These are phyloP conservation scores for Phalacrocorax carbo DNA, from an alignment of 2,113 vertebrate species.

Conservation along the genomic window DNA sequence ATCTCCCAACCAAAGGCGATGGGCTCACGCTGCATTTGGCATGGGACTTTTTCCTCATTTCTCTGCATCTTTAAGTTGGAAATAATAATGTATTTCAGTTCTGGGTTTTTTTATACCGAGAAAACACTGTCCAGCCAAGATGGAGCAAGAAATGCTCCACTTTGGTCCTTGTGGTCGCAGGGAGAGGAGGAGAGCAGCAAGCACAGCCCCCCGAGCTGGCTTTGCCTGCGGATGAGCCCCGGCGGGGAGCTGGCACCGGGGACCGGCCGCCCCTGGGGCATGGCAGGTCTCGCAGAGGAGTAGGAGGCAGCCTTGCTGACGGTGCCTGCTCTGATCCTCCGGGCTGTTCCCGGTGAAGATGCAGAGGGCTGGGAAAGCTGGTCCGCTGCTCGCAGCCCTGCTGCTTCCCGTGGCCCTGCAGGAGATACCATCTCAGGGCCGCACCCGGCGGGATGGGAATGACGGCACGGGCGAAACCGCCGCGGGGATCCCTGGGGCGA, in stretches of 20 bases:
- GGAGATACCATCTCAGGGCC: not conserved
- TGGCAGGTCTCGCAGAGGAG: fast-evolving
- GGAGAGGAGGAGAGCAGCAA: not conserved
- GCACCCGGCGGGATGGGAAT: not conserved
- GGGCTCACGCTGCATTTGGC: not conserved
- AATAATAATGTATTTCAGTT: not conserved
- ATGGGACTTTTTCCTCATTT: not conserved
- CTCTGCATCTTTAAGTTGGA: not conserved
- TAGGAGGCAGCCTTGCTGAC: not conserved
- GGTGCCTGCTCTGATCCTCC: not conserved
- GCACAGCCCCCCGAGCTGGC: fast-evolving
- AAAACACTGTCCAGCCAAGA: not conserved
- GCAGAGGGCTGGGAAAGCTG: not conserved
- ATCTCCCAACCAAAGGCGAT: not conserved
- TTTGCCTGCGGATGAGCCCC: not conserved
- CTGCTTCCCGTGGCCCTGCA: not conserved
- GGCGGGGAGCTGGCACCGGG: not conserved
- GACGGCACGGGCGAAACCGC: fast-evolving
- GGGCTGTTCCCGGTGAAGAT: not conserved
- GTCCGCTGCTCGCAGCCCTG: fast-evolving
- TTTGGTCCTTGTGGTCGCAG: not conserved
- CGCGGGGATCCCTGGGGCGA: fast-evolving
- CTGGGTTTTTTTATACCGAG: not conserved
- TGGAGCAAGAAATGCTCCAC: not conserved
- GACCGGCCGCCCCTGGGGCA: not conserved